Base-by-base conservation (phyloP, 2,113 vertebrate genomes). In the Psilopogon haemacephalus region DNA sequence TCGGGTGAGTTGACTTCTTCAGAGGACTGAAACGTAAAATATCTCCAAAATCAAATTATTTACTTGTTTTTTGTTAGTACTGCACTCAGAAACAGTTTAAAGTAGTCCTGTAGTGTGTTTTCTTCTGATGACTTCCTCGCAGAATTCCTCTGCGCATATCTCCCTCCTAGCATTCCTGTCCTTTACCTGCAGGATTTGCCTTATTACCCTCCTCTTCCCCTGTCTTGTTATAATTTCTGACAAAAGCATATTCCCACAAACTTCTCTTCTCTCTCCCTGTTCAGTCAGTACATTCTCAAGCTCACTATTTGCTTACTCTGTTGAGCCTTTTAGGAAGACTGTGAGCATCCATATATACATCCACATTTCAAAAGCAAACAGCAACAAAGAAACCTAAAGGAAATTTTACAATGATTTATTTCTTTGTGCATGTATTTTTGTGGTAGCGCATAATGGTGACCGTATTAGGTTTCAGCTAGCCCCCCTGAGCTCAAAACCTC, bases 1-100 rank as follows among this genome's bases (percentile, higher is more conserved):
- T 99, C 99, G 38, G 99, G 99, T 99, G 95, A 95, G 98, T 93
- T 12, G 46, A 27, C 19, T 20, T 42, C 56, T 42, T 62, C 55
- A 33, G 55, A 91, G 33, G 46, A 58, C 33, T 26, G 8, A 83
- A 68, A 56, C 12, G 17, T 44, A 13, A 65, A 68, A 58, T 24
- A 62, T 2, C 32, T 68, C 59, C 27, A 33, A 35, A 84, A 77
- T 11, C 26, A 63, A 56, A 26, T 42, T 55, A 16, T 33, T 88
- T 63, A 6, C 12, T 77, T 78, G 40, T 8, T 73, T 71, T 87
- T 76, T 83, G 26, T 68, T 89, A 13, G n/a, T 78, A 3, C 18
- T 54, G 18, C 4, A 6, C 23, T 70, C 52, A 52, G 44, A 73
- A 85, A 52, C 23, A 19, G 15, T 73, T 70, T 26, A 38, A 74